A percentile compares a stretch with the other conserved stretches of the same genome.
Evolutionary conservation across 2,888 invertebrate genomes (phyloP).

Genomic region (Cyrtodaria siliqua): DNA sequence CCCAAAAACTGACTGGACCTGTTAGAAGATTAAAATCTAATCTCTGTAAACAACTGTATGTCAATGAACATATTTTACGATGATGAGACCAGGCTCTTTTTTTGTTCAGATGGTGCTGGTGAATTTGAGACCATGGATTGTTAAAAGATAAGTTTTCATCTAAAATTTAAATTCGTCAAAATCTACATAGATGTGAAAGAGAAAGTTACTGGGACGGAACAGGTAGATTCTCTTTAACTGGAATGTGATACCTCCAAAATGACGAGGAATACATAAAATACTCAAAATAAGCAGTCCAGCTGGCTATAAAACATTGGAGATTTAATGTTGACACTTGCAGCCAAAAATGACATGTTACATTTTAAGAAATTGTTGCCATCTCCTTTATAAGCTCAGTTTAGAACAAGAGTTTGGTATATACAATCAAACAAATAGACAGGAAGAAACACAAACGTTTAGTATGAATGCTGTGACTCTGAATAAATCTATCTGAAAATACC

Average conservation of each 20-base stretch:
- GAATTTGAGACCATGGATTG: slow-evolving; percentile 8
- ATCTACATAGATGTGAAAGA: slow-evolving; percentile 31
- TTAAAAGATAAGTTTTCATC: slow-evolving; percentile 28
- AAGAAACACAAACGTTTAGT: too few species aligned
- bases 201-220: slow-evolving; percentile 13
- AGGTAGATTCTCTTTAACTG: not conserved
- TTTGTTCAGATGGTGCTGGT: not conserved
- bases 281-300: too few species aligned
- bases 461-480: too few species aligned
- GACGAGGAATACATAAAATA: not conserved
- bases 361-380: too few species aligned
- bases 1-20: slow-evolving; percentile 2
- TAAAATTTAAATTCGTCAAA: slow-evolving; percentile 25
- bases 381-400: too few species aligned
- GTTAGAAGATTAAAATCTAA: slow-evolving; percentile 37
- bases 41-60: slow-evolving; percentile 21
- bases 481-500: too few species aligned
- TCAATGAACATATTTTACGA: slow-evolving; percentile 15
- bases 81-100: too few species aligned
- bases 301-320: too few species aligned
- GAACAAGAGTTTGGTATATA: too few species aligned
- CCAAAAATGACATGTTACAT: too few species aligned
- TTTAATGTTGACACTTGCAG: too few species aligned
- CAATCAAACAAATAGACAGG: too few species aligned
- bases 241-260: not conserved